Evolutionary conservation across 2,113 vertebrate species (phyloP).

Genomic region (Egretta garzetta): DNA sequence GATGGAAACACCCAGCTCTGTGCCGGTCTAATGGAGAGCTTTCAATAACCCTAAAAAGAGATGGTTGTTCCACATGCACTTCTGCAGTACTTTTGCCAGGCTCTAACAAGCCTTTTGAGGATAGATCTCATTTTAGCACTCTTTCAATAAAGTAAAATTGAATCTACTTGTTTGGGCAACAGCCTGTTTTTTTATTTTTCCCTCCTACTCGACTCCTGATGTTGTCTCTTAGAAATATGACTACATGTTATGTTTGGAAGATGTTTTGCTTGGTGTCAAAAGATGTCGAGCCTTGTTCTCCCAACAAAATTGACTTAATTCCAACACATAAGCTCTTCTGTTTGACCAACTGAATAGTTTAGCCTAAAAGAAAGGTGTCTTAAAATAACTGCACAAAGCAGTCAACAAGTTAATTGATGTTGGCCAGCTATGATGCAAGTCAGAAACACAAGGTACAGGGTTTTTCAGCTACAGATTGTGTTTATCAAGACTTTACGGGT

Average conservation of each 20-base stretch:
- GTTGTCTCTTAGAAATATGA: not conserved
- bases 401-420: not conserved
- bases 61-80: not conserved
- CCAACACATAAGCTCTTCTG: not conserved
- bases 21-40: not conserved
- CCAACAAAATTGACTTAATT: not conserved
- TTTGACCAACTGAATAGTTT: not conserved
- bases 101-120: not conserved
- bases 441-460: not conserved
- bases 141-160: not conserved
- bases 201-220: not conserved
- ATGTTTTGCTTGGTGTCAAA: not conserved
- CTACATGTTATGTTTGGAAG: not conserved
- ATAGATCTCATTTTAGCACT: not conserved
- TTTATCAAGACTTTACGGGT: not conserved
- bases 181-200: not conserved
- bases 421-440: not conserved
- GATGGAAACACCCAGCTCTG: not conserved
- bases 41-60: not conserved
- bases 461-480: not conserved
- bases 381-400: not conserved
- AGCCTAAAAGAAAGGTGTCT: not conserved
- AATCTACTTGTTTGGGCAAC: not conserved
- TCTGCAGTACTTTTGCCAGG: not conserved
- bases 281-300: not conserved